Conservation (phyloP, 2,797 vertebrate species). For the Crocidura indochinensis region DNA sequence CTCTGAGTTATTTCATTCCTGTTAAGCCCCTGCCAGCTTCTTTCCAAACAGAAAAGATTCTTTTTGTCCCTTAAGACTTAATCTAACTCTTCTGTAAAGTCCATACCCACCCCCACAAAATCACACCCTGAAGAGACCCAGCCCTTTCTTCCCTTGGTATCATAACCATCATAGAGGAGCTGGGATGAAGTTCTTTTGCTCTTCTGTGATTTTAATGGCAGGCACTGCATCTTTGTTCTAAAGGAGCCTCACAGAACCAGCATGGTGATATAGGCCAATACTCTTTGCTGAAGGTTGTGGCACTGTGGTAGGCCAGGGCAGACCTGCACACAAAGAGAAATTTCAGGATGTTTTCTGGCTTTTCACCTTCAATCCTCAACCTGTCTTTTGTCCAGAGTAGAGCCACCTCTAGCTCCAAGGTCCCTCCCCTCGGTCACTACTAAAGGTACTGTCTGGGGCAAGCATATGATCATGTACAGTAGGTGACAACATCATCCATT, state of each 20-base stretch:
- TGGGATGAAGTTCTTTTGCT: neutral
- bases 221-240: neutral
- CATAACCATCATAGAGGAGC: too few species aligned
- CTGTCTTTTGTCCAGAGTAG: neutral
- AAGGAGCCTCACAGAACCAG: accelerated
- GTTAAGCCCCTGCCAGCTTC: neutral
- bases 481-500: neutral
- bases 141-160: accelerated
- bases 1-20: neutral
- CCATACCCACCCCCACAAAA: too few species aligned
- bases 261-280: too few species aligned
- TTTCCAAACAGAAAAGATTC: neutral
- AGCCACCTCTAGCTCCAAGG: accelerated
- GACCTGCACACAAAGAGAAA: neutral
- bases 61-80: neutral
- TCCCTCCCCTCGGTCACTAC: neutral
- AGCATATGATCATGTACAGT: neutral
- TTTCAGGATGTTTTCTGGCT: neutral
- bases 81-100: neutral
- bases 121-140: too few species aligned
- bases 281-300: neutral
- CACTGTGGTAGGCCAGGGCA: neutral
- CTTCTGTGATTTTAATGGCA: neutral
- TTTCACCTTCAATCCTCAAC: neutral
- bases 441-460: neutral